Conservation (phyloP, 1,140 invertebrate species). For the Microplitis demolitor region DNA sequence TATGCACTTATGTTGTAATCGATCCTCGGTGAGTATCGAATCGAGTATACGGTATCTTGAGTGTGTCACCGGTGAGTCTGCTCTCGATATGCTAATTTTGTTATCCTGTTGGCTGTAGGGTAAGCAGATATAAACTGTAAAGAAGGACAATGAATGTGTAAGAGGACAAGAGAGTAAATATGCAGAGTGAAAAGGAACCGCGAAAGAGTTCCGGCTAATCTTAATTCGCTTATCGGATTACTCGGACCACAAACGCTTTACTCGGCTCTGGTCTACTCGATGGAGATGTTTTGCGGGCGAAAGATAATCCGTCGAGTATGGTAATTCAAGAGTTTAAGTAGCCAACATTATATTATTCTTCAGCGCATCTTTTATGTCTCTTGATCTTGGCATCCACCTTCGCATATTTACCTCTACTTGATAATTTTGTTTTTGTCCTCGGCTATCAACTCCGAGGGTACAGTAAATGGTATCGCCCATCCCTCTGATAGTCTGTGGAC, state of each 20-base stretch:
- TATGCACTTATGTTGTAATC: not conserved
- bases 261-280: constrained; percentile 23
- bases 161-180: not conserved
- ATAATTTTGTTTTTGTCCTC: constrained; percentile 3
- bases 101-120: not conserved
- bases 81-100: constrained; percentile 21
- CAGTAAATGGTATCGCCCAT: constrained; percentile 31
- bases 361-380: not conserved
- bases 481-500: not conserved
- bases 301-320: constrained; percentile 56
- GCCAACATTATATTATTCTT: not conserved
- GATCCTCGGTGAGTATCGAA: not conserved
- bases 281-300: constrained; percentile 53
- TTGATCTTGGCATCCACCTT: not conserved
- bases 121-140: too few species aligned
- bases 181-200: not conserved
- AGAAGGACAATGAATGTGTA: too few species aligned
- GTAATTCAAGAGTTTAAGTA: constrained; percentile 47
- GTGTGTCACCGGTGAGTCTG: constrained; percentile 10
- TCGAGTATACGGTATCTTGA: not conserved
- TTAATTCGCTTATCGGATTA: constrained; percentile 60
- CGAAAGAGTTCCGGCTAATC: constrained; percentile 43
- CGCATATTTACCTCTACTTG: not conserved
- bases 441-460: too few species aligned
- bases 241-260: constrained; percentile 24